Base-by-base conservation (phyloP, 2,888 invertebrate genomes). In the Linyphia triangularis region DNA sequence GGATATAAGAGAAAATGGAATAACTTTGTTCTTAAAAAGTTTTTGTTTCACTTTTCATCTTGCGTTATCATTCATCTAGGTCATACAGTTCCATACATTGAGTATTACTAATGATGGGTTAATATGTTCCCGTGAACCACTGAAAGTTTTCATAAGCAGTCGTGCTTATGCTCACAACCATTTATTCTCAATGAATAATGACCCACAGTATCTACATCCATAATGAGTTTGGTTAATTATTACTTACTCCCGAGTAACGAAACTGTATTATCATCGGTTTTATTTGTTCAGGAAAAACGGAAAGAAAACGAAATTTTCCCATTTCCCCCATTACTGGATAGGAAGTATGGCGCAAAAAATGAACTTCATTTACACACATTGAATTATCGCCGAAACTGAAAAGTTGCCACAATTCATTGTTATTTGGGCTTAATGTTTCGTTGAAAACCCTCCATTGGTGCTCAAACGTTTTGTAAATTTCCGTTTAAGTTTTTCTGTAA, bases 241-340 rank as follows among this genome's bases (percentile, higher is more conserved):
- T 51, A 51, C 51, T 16, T 51, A n/a, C 51, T 51, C 51, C n/a
- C 51, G 13, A 51, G 51, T n/a, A 13, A 51, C 51, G 51, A n/a
- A 51, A 51, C 51, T 51, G 51, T 51, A n/a, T 51, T 51, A 51
- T 51, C 51, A 51, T 51, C 51, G 51, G 51, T 51, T 51, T 51
- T 51, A 51, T 51, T 51, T 51, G 51, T 51, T 51, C 51, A 16
- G 16, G 51, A 51, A 51, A 51, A 51, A 51, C 51, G 51, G 51
- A 51, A 51, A 51, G 51, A 51, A 51, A 51, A n/a, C 33, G 33
- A 33, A 33, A 33, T 33, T 33, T 33, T 33, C 33, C n/a, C 1
- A 13, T 13, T 51, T 6, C n/a, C n/a, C 51, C 16, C n/a, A 16
- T 13, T 51, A 16, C 13, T n/a, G 51, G 51, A 16, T 5, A 51